These are phyloP conservation scores for Drosophila kanapiae DNA, from an alignment of 1,140 invertebrate species.

Conservation along the genomic window DNA sequence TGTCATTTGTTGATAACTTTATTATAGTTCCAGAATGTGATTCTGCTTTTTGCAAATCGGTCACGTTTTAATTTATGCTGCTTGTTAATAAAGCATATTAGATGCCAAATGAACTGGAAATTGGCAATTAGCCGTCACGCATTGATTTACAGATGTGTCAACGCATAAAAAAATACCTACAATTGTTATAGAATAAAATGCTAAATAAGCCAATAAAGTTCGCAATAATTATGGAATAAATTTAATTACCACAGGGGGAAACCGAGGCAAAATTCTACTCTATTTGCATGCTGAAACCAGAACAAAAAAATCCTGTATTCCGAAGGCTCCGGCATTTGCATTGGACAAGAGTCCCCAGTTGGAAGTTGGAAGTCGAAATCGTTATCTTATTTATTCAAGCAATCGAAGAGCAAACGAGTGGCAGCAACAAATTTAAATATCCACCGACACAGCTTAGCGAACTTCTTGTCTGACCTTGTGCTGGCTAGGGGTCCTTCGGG, in stretches of 20 bases:
- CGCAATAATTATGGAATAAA: constrained; percentile 46
- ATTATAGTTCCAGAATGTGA: constrained; percentile 16
- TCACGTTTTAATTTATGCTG: constrained; percentile 53
- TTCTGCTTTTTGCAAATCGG: constrained; percentile 21
- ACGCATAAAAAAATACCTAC: constrained; percentile 2
- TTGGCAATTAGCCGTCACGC: constrained; percentile 59
- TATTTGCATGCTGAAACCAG: constrained; percentile 1
- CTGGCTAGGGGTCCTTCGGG: constrained; percentile 1
- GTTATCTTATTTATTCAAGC: constrained; percentile 37
- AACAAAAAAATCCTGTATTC: constrained; percentile 8
- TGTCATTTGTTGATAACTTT: constrained; percentile 33
- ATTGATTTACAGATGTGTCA: constrained; percentile 48
- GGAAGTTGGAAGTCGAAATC: constrained; percentile 13
- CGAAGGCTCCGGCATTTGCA: not conserved
- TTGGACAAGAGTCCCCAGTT: not conserved
- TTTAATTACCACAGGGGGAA: constrained; percentile 33
- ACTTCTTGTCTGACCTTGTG: constrained; percentile 58
- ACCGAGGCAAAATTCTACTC: too few relatives aligned
- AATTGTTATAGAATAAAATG: constrained; percentile 28
- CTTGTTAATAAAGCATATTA: constrained; percentile 67
- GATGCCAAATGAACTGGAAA: constrained; percentile 68
- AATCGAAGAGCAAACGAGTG: constrained; percentile 36
- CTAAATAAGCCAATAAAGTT: constrained; percentile 41
- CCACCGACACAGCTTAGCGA: constrained; percentile 27
- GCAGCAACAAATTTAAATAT: constrained; percentile 51